Evolutionary conservation across 2,797 vertebrate genomes (phyloP), one percentile per base, ranked within the genome.

Genomic region (Sebastiscus albofasciatus): DNA sequence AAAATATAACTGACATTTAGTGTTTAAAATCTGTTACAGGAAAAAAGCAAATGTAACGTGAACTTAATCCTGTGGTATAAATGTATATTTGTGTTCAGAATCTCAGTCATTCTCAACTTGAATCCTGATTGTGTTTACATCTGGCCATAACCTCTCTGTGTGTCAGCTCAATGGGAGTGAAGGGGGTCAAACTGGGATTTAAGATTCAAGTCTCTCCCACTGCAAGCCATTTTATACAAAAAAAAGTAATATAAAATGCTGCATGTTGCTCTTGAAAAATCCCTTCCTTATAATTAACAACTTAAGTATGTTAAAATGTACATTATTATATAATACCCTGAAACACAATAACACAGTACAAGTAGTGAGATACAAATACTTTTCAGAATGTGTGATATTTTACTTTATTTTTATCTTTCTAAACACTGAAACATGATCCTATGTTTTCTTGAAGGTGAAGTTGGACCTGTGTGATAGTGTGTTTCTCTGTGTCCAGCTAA

Each of bases 401-500:
- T n/a, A 4, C 34, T 62, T 46, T 12, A n/a, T 52, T 2, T 7
- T 3, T 27, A 3, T 65, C 20, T 59, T 22, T 58, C n/a, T 22
- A 3, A 18, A n/a, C 6, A 61, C 9, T 39, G 5, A 55, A 18
- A 8, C 67, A 6, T 27, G 4, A 67, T 26, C 8, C 20, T 1
- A 36, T 6, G 49, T 67, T 55, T 11, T 42, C 2, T n/a, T 61
- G 11, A 13, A 22, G 5, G 54, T 24, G n/a, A 60, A 67, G 9
- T 52, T 42, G 2, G n/a, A 16, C 11, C 14, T 36, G 6, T 49
- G 5, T 79, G 16, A 31, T 56, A 31, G 16, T 49, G 5, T 67
- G 18, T 72, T 58, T 72, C 3, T 58, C 54, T 77, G 3, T 81
- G 4, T 74, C 2, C 56, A 90, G 83, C n/a, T 31, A 89, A 66